Evolutionary conservation across 2,797 vertebrate species (phyloP), one percentile per base, ranked within the genome.

Genomic region (Fistularia tabacaria): DNA sequence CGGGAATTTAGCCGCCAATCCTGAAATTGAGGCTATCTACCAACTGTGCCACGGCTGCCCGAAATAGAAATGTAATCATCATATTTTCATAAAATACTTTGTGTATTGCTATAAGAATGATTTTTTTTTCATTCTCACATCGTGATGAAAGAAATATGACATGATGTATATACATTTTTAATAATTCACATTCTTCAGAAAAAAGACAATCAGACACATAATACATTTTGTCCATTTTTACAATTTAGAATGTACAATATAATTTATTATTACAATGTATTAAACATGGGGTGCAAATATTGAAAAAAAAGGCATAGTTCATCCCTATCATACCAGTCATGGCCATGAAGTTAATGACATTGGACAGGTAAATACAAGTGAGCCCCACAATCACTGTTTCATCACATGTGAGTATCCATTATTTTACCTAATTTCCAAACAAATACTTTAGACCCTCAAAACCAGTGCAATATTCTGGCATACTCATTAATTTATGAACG

Each of bases 171-270:
- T 83, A 87, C 79, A 83, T 82, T 79, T 89, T 88, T 57, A 89
- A 87, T 90, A 88, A 87, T 81, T 81, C 71, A 80, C 82, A 85
- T 86, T 79, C 71, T 83, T 85, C 73, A 82, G 72, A 81, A 88
- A 82, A 59, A 87, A 59, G 83, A 89, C 85, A 84, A 85, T 79
- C 75, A 88, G 86, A 88, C 81, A 88, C 82, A 74, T 79, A 64
- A 78, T 87, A 90, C 84, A 85, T 67, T 79, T 64, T 54, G 47
- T 59, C 25, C 74, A 82, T 79, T 85, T 90, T 83, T 89, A 91
- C 88, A 90, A 82, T 88, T 86, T 66, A 71, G 80, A 88, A 88
- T 92, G n/a, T 89, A 91, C 88, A 91, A 66, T 85, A 82, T 84
- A 83, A 84, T 86, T 90, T 84, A 89, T 79, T 86, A 76, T 89